Evolutionary conservation across 2,797 vertebrate species (phyloP).

Genomic region (Ctenopoma multispine): DNA sequence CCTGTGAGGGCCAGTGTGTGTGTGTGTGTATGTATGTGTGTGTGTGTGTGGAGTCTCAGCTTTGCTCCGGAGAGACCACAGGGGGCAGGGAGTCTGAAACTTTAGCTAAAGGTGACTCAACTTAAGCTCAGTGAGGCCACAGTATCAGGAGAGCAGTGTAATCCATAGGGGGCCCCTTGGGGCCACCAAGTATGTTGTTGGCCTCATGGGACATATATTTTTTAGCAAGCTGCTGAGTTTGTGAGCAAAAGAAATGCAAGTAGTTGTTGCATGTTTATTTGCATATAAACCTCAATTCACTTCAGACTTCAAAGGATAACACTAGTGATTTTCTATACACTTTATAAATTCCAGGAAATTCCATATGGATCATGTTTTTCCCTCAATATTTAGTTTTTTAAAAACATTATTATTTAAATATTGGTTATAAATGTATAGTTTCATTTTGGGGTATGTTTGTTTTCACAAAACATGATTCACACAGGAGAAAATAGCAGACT

Average conservation of each 20-base stretch:
- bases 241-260: constrained; percentile 11
- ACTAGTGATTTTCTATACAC: background rate
- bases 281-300: background rate
- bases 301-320: constrained; percentile 4
- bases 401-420: background rate
- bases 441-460: background rate
- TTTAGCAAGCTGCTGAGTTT: background rate
- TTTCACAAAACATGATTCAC: background rate
- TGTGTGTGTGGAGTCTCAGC: constrained; percentile 57
- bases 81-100: constrained; percentile 73
- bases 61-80: constrained; percentile 65
- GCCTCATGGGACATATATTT: constrained; percentile 43
- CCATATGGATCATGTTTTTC: background rate
- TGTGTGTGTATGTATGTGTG: constrained; percentile 44
- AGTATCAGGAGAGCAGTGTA: constrained; percentile 70
- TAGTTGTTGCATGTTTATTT: constrained; percentile 9
- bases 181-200: constrained; percentile 67
- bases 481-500: background rate
- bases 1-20: constrained; percentile 40
- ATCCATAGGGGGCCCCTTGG: constrained; percentile 70
- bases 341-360: background rate
- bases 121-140: constrained; percentile 62
- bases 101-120: constrained; percentile 70
- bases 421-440: background rate
- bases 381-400: background rate